These are phyloP conservation scores for Oreohelix idahoensis DNA, from an alignment of 1,140 invertebrate species.

Conservation along the genomic window DNA sequence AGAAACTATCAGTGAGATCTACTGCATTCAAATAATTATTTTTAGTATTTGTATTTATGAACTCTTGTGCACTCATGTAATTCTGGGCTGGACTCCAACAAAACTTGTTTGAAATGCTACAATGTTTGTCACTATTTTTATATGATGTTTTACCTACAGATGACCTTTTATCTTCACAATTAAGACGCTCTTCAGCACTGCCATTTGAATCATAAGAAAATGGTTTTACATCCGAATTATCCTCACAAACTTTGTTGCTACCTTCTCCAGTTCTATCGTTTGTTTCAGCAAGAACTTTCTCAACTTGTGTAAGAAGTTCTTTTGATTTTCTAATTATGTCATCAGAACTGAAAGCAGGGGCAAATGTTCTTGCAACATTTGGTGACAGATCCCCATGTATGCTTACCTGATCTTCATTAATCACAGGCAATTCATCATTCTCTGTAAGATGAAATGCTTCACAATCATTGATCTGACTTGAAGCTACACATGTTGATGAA, in stretches of 20 bases:
- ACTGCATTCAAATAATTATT: not conserved
- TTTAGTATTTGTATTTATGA: not conserved
- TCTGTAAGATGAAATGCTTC: conserved; percentile 6
- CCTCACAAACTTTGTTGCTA: not conserved
- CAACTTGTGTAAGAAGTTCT: conserved; percentile 70
- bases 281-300: conserved; percentile 56
- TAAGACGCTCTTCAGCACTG: no score
- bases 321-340: conserved; percentile 69
- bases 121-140: no score
- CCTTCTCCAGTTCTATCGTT: not conserved
- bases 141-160: no score
- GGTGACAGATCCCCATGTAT: not conserved
- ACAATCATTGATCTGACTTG: conserved; percentile 13
- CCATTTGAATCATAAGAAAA: no score
- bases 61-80: not conserved
- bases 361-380: not conserved
- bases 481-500: not conserved
- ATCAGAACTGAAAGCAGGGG: conserved; percentile 38
- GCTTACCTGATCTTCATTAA: not conserved
- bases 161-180: no score
- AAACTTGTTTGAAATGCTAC: no score
- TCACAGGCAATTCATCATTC: not conserved
- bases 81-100: not conserved
- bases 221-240: not conserved
- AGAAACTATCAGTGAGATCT: not conserved